Conservation (phyloP, 2,113 vertebrate genomes). For the Thalassarche chlororhynchos region DNA sequence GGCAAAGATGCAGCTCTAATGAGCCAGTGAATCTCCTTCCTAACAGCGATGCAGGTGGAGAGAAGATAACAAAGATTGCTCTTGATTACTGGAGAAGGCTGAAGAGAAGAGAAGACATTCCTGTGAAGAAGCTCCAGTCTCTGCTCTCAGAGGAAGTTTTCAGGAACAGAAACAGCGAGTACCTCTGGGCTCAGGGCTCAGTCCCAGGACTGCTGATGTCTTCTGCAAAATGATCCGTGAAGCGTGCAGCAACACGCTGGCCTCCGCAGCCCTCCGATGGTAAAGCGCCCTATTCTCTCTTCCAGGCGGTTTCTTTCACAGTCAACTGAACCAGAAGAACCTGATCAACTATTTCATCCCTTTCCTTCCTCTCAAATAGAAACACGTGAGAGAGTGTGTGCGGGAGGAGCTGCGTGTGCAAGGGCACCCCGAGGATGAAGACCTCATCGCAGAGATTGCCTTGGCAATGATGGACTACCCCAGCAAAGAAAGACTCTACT, state of each 20-base stretch:
- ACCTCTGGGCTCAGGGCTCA: background rate
- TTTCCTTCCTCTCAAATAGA: conserved; percentile 86
- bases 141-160: conserved; percentile 79
- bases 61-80: conserved; percentile 74
- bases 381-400: conserved; percentile 80
- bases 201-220: background rate
- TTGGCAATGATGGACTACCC: conserved; percentile 82
- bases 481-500: conserved; percentile 81
- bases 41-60: conserved; percentile 84
- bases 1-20: background rate
- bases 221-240: background rate
- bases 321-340: conserved; percentile 85
- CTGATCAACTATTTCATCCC: conserved; percentile 89
- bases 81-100: conserved; percentile 83
- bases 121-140: conserved; percentile 78
- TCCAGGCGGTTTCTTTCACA: conserved; percentile 87
- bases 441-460: conserved; percentile 72
- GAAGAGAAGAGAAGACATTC: conserved; percentile 79
- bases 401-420: conserved; percentile 77
- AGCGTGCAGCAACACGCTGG: background rate
- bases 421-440: background rate
- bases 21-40: background rate
- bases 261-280: fast-evolving
- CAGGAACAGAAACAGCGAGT: conserved; percentile 87
- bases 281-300: background rate